Conservation (phyloP, 2,888 invertebrate genomes). For the Altica lythri region DNA sequence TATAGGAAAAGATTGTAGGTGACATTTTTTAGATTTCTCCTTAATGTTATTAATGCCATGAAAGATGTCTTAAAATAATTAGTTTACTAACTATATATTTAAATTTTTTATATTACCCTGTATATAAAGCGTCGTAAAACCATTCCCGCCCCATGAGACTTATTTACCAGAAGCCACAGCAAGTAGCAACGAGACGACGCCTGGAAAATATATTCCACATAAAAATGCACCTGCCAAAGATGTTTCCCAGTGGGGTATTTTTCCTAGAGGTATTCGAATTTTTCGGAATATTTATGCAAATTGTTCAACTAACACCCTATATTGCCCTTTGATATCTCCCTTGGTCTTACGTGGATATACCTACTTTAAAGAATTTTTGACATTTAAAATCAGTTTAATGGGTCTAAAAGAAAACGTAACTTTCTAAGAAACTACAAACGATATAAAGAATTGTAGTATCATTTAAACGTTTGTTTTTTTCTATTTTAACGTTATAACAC, state of each 20-base stretch:
- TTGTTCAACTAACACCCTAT: slow-evolving; percentile 24
- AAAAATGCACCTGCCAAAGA: slow-evolving; percentile 30
- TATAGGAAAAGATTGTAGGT: too few species aligned
- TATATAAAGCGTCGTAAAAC: slow-evolving; percentile 4
- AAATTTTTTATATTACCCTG: background rate
- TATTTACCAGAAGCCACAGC: slow-evolving; percentile 10
- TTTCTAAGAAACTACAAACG: too few species aligned
- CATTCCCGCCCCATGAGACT: slow-evolving; percentile 2
- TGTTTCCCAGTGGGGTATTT: slow-evolving; percentile 28
- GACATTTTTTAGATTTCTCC: too few species aligned
- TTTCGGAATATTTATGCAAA: slow-evolving; percentile 29
- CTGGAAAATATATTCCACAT: slow-evolving; percentile 18
- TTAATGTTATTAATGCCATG: too few species aligned
- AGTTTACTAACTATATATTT: too few species aligned
- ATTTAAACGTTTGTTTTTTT: too few species aligned
- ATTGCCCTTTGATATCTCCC: slow-evolving; percentile 23
- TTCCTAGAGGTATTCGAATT: slow-evolving; percentile 25
- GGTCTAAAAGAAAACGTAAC: too few species aligned
- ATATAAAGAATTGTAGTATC: too few species aligned
- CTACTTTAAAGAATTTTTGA: slow-evolving; percentile 12
- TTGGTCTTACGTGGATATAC: slow-evolving; percentile 9
- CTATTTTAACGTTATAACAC: too few species aligned
- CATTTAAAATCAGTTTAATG: too few species aligned
- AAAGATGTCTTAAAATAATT: too few species aligned
- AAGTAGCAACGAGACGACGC: slow-evolving; percentile 7